Percentiles rank a stretch among this genome's conserved stretches.
Evolutionary conservation across 2,888 invertebrate genomes (phyloP).

Genomic region (Arge pagana): DNA sequence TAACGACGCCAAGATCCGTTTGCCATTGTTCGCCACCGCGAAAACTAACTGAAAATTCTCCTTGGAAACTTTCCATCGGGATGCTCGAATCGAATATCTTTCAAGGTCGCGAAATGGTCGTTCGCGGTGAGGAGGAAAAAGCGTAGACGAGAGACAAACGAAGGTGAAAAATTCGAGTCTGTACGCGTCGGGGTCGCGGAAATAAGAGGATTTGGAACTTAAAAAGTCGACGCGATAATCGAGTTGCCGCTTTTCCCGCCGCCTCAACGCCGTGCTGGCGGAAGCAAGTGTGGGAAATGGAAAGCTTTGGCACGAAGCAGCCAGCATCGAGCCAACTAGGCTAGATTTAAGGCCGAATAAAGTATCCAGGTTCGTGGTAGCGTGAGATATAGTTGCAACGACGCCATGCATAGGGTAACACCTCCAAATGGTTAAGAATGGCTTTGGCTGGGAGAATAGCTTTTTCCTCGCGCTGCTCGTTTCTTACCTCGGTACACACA

Average conservation of each 20-base stretch:
- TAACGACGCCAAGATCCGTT: conserved; percentile 10
- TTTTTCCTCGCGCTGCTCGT: conserved; percentile 21
- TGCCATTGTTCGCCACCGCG: conserved; percentile 1
- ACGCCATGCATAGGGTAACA: conserved; percentile 39
- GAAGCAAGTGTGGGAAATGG: conserved; percentile 15
- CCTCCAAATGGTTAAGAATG: conserved; percentile 22
- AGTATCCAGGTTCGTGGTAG: conserved; percentile 33
- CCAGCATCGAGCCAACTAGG: conserved; percentile 40
- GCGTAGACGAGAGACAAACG: too few relatives aligned
- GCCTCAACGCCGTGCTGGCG: too few relatives aligned
- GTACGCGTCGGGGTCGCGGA: too few relatives aligned
- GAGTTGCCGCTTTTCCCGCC: too few relatives aligned
- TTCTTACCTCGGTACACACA: conserved; percentile 19
- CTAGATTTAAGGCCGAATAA: conserved; percentile 49
- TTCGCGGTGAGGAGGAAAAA: too few relatives aligned
- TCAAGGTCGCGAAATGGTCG: too few relatives aligned
- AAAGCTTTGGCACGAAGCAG: conserved; percentile 16
- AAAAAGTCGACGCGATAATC: too few relatives aligned
- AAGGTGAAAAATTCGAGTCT: too few relatives aligned
- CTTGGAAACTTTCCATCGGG: not conserved
- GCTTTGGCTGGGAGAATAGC: not conserved
- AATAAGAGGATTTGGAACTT: too few relatives aligned
- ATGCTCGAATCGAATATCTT: conserved; percentile 14
- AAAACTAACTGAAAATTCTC: conserved; percentile 3
- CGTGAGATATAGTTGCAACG: conserved; percentile 19